Evolutionary conservation across 2,888 invertebrate genomes (phyloP).

Genomic region (Tenodera sinensis): DNA sequence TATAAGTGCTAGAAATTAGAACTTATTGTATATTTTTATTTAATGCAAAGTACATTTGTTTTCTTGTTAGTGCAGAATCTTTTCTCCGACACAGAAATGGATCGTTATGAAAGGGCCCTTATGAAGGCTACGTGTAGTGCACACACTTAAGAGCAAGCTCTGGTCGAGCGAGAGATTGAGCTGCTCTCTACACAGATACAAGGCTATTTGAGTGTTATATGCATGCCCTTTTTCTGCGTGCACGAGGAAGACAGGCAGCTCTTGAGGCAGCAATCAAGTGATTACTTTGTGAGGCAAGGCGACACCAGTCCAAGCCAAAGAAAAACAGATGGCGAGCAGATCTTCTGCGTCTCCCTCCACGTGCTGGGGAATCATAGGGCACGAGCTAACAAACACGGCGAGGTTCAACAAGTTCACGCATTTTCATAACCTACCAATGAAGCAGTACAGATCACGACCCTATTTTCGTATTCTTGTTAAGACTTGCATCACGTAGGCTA

Average conservation of each 20-base stretch:
- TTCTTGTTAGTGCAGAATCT: neutral
- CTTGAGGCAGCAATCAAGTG: neutral
- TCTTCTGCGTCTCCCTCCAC: neutral
- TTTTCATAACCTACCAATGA: neutral
- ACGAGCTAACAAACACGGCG: neutral
- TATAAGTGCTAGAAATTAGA: too few relatives aligned
- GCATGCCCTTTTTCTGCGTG: neutral
- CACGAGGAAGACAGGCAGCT: neutral
- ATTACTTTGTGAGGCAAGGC: neutral
- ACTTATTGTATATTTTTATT: neutral
- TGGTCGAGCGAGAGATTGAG: neutral
- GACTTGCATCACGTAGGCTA: too few relatives aligned
- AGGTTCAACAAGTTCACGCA: neutral
- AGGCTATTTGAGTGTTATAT: neutral
- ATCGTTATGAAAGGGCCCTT: neutral
- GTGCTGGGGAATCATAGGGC: neutral
- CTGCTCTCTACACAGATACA: neutral
- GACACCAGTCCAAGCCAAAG: neutral
- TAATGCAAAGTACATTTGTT: neutral
- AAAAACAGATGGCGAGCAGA: neutral
- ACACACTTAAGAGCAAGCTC: neutral
- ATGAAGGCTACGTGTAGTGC: neutral
- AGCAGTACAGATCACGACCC: too few relatives aligned
- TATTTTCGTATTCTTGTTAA: too few relatives aligned
- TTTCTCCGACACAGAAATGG: neutral